Evolutionary conservation across 2,113 vertebrate species (phyloP), one percentile per base, ranked within the genome.

Genomic region (Halichoeres trimaculatus): DNA sequence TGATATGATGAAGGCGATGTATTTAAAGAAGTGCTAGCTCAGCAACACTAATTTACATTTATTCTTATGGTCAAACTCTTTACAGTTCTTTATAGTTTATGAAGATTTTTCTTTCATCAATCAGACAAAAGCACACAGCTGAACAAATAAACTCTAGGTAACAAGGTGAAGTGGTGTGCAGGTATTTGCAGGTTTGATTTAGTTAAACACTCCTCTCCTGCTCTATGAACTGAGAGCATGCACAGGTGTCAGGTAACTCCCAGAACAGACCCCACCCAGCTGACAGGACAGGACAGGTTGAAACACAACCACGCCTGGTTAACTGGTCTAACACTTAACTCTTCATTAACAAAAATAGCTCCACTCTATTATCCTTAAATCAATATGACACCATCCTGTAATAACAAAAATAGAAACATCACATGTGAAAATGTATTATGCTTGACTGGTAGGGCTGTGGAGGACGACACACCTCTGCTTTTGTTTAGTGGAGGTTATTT

Each of bases 191-290:
- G 2, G n/a, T 41, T n/a, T 51, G 48, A 41, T 20, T 45, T 16
- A 36, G 22, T 14, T 3, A 26, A 69, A 69, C 43, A 47, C 9
- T 20, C 43, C 8, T 14, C 10, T 62, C 55, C 45, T 67, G 17
- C 41, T 8, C 45, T 59, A 9, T 55, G 63, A 70, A 6, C 61
- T 51, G 22, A 11, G 13, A 51, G 57, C 43, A 50, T 50, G 62
- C 61, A 64, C 56, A 47, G 76, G 85, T 85, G 57, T 89, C 87
- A 63, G 67, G 56, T 89, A 36, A 69, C 75, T 34, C 1, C 0
- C 23, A 54, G 57, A 68, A 57, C 6, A 41, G 24, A 51, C 36
- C 19, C 54, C 62, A 41, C 68, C 70, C 65, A 16, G 7, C 54
- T 34, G 75, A 76, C 78, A 70, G 58, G 70, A 65, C 73, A 0